Base-by-base conservation (phyloP, 2,797 vertebrate species). In the Parauchenoglanis punctatus region DNA sequence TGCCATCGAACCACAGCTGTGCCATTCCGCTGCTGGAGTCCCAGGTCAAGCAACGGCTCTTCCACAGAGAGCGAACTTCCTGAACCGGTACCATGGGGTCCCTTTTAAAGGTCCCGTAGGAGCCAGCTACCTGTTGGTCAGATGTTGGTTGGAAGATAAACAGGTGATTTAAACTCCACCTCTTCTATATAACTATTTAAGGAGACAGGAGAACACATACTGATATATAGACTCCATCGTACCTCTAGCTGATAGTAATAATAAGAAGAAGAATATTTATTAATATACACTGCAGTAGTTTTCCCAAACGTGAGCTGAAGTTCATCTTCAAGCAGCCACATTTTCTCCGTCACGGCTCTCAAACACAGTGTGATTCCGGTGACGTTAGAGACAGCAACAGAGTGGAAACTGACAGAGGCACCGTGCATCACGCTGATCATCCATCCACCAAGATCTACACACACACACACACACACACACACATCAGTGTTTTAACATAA, bases 1-100 rank as follows among this genome's bases (percentile, higher is more conserved):
- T 65, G 4, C 77, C 76, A 4, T 89, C 70, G 11, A 65, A 12
- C 81, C 81, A 89, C 59, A 85, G 31, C 54, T 89, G 88, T 67
- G 83, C 86, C 88, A 89, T 87, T 28, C 88, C 86, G 2, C 35
- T 83, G 76, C 46, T 25, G n/a, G 85, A 89, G 25, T 58, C 56
- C 88, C 88, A 89, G 46, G 88, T 89, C 54, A 81, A 40, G 63
- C 83, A 87, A 28, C 25, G 20, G 54, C 35, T 84, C 46, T 28
- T 58, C 52, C 10, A 52, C 28, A 12, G 80, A 18, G 44, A 61
- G 25, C 1, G 25, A 68, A n/a, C 49, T 10, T 1, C 18, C 18
- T 49, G n/a, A 15, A 56, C 54, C n/a, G 83, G 35, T 18, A 77
- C n/a, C 63, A 59, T 20, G 4, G 35, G 63, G 8, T 0, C 0